A percentile compares a stretch with the other conserved stretches of the same genome.
These are phyloP conservation scores for Sarcophaga rosellei DNA, from an alignment of 2,888 invertebrate genomes.

Conservation along the genomic window DNA sequence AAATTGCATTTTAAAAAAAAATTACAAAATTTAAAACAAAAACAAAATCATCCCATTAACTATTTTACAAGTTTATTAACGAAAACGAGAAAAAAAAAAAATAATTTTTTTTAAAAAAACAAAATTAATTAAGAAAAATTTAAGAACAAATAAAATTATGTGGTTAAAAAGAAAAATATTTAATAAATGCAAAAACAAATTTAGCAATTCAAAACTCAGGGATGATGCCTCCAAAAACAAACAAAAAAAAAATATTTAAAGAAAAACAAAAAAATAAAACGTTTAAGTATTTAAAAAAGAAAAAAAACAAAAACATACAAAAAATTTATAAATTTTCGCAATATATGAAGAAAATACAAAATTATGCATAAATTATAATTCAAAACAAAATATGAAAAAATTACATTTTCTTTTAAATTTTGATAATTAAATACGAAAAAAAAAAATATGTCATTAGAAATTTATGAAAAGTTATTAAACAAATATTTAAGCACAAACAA, in stretches of 20 bases:
- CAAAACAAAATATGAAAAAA: constrained; percentile 18
- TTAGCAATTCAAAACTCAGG: constrained; percentile 78
- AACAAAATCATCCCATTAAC: constrained; percentile 64
- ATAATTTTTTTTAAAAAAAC: constrained; percentile 44
- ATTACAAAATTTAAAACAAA: constrained; percentile 7
- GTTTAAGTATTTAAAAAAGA: constrained; percentile 70
- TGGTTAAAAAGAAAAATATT: constrained; percentile 50
- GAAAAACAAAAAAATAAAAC: constrained; percentile 71
- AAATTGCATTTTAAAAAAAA: constrained; percentile 22
- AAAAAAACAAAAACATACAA: constrained; percentile 65
- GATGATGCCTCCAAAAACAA: constrained; percentile 81
- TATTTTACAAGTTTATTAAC: constrained; percentile 55
- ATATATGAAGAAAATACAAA: constrained; percentile 63
- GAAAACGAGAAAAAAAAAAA: constrained; percentile 21
- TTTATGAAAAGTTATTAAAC: background rate
- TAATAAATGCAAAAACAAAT: constrained; percentile 65
- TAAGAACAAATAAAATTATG: constrained; percentile 9
- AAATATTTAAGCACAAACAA: background rate
- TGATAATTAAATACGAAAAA: constrained; percentile 32
- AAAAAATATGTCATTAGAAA: background rate
- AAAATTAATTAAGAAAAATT: constrained; percentile 49
- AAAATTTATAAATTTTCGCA: constrained; percentile 60
- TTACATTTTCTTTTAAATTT: constrained; percentile 36
- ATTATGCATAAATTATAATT: constrained; percentile 36
- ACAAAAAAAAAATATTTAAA: constrained; percentile 67